Base-by-base conservation (phyloP, 2,113 vertebrate genomes). In the Protomyctophum bolini region DNA sequence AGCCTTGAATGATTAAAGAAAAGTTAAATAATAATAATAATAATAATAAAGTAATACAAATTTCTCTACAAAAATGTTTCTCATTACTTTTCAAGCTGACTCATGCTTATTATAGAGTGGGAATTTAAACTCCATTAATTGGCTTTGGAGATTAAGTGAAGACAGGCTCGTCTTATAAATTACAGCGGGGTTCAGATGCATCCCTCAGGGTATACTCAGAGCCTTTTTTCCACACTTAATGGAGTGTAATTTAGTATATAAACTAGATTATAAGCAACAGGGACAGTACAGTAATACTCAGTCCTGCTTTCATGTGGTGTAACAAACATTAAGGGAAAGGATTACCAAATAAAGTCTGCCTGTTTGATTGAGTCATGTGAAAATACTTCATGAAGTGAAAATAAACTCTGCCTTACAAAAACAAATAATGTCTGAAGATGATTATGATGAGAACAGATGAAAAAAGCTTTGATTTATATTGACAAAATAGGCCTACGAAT, bases 171-270 rank as follows among this genome's bases (percentile, higher is more conserved):
- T 82, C 63, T 81, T 80, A 80, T 69, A 89, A 88, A 84, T 87
- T 82, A 84, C 70, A 79, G 57, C 21, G 67, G 73, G 69, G 50
- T 84, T 70, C 70, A 80, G 83, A 79, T 82, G 76, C 66, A 56
- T 79, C 84, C 33, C 86, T 82, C 41, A 3, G 77, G 89, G 85
- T 78, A 78, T 75, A 76, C 77, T 81, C 76, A 62, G 63, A 62
- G 64, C 68, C 76, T 77, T 76, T 87, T 88, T 89, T 85, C 77
- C 69, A 81, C 82, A 80, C 76, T 82, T 88, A 89, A 86, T 86
- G 83, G 86, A 90, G 80, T 89, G 61, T 77, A 88, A 88, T 88
- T 85, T 84, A 89, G 80, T 84, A 75, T 72, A 84, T 83, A 88
- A 90, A 87, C 58, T 59, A 83, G 75, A 89, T 89, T 83, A 85